These are phyloP conservation scores for Palythoa grandiflora DNA, from an alignment of 92 coral and sea anemone species.

Conservation along the genomic window DNA sequence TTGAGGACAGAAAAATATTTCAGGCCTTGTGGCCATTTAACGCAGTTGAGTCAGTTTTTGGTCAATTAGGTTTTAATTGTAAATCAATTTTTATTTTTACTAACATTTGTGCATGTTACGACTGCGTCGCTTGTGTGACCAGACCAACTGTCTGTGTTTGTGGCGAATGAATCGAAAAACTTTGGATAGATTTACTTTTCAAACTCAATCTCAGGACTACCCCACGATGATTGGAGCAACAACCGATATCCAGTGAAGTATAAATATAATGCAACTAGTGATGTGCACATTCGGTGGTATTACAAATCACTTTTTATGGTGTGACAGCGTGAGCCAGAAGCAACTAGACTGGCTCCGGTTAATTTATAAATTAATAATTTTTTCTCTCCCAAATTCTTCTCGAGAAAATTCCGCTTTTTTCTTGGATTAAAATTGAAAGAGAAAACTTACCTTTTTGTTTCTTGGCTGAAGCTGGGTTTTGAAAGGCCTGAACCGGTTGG, in stretches of 20 bases:
- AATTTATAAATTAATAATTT: conserved; percentile 45
- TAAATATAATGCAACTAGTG: conserved; percentile 56
- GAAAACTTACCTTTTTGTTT: conserved; percentile 21
- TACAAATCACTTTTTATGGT: conserved; percentile 54
- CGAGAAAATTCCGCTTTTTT: not conserved
- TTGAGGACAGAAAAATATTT: conserved; percentile 27
- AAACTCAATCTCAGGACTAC: conserved; percentile 34
- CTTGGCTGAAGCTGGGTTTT: conserved; percentile 17
- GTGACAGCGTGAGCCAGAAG: conserved; percentile 56
- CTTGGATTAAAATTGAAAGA: conserved; percentile 18
- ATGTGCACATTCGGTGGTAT: conserved; percentile 58
- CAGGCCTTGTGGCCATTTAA: conserved; percentile 33
- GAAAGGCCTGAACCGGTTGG: conserved; percentile 15
- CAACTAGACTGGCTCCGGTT: conserved; percentile 57
- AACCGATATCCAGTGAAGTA: conserved; percentile 42
- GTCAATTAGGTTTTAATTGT: not conserved
- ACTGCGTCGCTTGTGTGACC: conserved; percentile 38
- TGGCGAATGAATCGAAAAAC: conserved; percentile 39
- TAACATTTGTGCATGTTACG: conserved; percentile 24
- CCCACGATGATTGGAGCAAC: conserved; percentile 55
- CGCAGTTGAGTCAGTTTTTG: conserved; percentile 23
- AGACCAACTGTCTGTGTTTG: conserved; percentile 41
- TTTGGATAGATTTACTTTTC: conserved; percentile 31
- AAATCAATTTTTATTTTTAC: conserved; percentile 5
- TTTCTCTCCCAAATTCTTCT: not conserved